phyloP scores from a whole-genome alignment of 2,797 vertebrate species.

The Gymnoscopelus braueri region DNA sequence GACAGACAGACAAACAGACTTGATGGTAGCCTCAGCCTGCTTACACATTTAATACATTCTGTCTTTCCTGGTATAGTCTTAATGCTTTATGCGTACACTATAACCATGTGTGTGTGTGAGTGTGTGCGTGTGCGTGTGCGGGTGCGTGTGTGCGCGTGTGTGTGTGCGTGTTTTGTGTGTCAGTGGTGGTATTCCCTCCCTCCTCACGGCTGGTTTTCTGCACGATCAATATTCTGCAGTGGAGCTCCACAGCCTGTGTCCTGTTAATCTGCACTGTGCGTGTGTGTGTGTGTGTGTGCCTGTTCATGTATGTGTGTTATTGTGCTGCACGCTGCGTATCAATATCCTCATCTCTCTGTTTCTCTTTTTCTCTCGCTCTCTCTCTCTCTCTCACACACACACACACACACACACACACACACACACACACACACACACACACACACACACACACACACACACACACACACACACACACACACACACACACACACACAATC shows the following conservation, averaged over 20 bases:
- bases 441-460: constrained; percentile 2
- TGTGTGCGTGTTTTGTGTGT: constrained; percentile 20
- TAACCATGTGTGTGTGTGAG: neutral
- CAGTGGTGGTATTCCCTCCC: constrained; percentile 40
- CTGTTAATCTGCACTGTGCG: constrained; percentile 65
- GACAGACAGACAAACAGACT: constrained; percentile 3
- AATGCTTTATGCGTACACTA: too few relatives aligned
- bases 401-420: too few relatives aligned
- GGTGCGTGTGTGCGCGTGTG: neutral
- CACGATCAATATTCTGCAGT: constrained; percentile 79
- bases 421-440: too few relatives aligned
- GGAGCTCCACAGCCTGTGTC: constrained; percentile 64
- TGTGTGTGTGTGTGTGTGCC: constrained; percentile 42
- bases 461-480: neutral
- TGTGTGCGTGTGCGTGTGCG: constrained; percentile 26
- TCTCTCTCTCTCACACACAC: neutral
- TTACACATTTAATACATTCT: neutral
- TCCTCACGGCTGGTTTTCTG: constrained; percentile 69
- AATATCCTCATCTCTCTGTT: constrained; percentile 63
- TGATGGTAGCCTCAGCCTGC: constrained; percentile 16
- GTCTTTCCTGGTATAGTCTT: neutral
- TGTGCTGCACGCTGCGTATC: constrained; percentile 61
- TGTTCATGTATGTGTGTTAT: constrained; percentile 17
- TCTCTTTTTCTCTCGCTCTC: constrained; percentile 34
- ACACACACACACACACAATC: constrained; percentile 4